phyloP scores from a whole-genome alignment of 2,888 invertebrate genomes.

The Erebia aethiops region DNA sequence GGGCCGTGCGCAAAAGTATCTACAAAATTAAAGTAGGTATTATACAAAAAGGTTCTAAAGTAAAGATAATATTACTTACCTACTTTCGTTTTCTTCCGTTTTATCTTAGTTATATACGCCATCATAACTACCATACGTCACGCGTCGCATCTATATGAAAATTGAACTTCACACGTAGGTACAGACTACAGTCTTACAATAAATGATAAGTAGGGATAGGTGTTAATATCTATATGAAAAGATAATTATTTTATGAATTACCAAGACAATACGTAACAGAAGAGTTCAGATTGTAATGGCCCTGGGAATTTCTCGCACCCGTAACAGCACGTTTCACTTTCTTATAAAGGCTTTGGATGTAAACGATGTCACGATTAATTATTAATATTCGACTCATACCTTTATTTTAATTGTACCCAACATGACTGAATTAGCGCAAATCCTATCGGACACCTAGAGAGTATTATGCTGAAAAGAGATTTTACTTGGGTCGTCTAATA shows the following conservation, averaged over 20 bases:
- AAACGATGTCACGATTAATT: neutral
- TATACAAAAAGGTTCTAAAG: too few relatives aligned
- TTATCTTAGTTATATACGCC: too few relatives aligned
- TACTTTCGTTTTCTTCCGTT: too few relatives aligned
- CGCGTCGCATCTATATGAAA: too few relatives aligned
- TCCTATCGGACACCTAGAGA: neutral
- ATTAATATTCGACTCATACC: neutral
- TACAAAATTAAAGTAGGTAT: too few relatives aligned
- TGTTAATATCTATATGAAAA: neutral
- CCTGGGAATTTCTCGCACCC: conserved; percentile 34
- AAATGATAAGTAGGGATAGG: neutral
- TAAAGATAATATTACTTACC: too few relatives aligned
- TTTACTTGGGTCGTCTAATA: too few relatives aligned
- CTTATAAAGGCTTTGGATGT: conserved; percentile 51
- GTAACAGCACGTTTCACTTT: conserved; percentile 60
- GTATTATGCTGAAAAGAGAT: neutral
- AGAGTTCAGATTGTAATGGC: conserved; percentile 29
- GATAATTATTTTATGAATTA: conserved; percentile 14
- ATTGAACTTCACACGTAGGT: too few relatives aligned
- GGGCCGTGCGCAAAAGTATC: too few relatives aligned
- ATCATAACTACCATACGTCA: too few relatives aligned
- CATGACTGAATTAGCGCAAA: neutral
- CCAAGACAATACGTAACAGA: conserved; percentile 23
- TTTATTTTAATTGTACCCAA: neutral
- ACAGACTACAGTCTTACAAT: neutral